Percentiles rank a stretch among this genome's conserved stretches.
Evolutionary conservation across 2,113 vertebrate species (phyloP).

Genomic region (Hippocampus abdominalis): DNA sequence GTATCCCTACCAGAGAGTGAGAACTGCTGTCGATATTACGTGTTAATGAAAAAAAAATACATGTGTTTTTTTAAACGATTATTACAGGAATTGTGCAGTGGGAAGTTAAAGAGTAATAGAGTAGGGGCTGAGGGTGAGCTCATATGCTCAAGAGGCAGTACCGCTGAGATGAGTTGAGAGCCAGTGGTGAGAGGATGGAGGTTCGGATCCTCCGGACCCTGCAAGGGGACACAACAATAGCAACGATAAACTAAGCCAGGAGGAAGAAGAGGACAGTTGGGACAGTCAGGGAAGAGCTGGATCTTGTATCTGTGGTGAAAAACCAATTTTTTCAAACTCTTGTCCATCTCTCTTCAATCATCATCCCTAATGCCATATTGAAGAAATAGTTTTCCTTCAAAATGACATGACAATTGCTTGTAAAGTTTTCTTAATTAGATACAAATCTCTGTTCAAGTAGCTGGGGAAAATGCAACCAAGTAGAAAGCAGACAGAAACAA

Average conservation of each 20-base stretch:
- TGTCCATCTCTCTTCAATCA: neutral
- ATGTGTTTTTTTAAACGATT: constrained; percentile 1
- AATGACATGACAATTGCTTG: neutral
- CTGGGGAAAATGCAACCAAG: constrained; percentile 23
- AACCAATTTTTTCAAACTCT: neutral
- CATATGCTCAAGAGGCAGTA: constrained; percentile 71
- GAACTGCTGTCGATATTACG: constrained; percentile 4
- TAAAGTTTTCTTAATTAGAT: neutral
- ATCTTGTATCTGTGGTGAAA: neutral
- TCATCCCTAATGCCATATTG: neutral
- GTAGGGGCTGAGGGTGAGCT: constrained; percentile 47
- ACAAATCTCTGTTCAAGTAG: constrained; percentile 7
- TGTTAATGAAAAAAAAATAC: constrained; percentile 31
- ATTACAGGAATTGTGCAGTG: constrained; percentile 24
- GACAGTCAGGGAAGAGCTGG: constrained; percentile 27
- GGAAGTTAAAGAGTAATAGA: constrained; percentile 31
- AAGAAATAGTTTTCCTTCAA: neutral
- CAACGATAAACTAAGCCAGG: constrained; percentile 77
- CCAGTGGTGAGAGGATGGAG: constrained; percentile 78
- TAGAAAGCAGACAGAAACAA: constrained; percentile 21
- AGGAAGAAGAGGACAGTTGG: constrained; percentile 40
- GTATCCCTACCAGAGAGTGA: neutral
- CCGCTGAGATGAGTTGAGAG: constrained; percentile 80
- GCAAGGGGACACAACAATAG: constrained; percentile 80
- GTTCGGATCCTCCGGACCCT: constrained; percentile 79